phyloP scores from a whole-genome alignment of 2,113 vertebrate species.

The Symphodus melops region DNA sequence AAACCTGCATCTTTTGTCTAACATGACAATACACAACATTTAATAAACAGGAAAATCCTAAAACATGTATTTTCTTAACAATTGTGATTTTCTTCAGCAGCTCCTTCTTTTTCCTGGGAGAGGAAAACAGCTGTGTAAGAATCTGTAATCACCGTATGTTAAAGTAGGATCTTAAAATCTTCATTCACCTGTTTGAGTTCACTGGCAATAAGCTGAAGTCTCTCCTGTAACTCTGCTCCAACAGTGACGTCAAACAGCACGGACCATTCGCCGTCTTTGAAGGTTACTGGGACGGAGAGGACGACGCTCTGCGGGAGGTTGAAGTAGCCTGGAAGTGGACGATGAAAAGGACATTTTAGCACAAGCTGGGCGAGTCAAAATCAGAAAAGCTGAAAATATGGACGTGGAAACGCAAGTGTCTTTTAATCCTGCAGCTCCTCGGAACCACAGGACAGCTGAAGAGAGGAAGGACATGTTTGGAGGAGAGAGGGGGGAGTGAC shows the following conservation, averaged over 20 bases:
- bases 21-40: too few relatives aligned
- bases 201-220: slow-evolving; percentile 71
- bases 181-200: slow-evolving; percentile 85
- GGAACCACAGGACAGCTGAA: too few relatives aligned
- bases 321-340: slow-evolving; percentile 81
- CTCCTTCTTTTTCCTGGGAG: slow-evolving; percentile 66
- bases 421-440: too few relatives aligned
- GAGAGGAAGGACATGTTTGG: too few relatives aligned
- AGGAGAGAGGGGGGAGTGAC: too few relatives aligned
- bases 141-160: neutral
- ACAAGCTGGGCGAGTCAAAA: neutral
- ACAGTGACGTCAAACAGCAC: slow-evolving; percentile 75
- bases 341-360: neutral
- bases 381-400: neutral
- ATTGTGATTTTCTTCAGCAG: slow-evolving; percentile 48
- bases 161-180: neutral
- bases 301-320: slow-evolving; percentile 85
- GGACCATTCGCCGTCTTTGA: slow-evolving; percentile 85
- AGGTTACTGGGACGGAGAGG: slow-evolving; percentile 90
- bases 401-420: too few relatives aligned
- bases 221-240: slow-evolving; percentile 62
- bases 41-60: too few relatives aligned
- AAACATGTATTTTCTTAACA: neutral
- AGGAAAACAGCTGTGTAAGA: neutral
- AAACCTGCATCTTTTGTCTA: too few relatives aligned